phyloP scores from a whole-genome alignment of 2,888 invertebrate genomes.

The Tryphoninae sp. region DNA sequence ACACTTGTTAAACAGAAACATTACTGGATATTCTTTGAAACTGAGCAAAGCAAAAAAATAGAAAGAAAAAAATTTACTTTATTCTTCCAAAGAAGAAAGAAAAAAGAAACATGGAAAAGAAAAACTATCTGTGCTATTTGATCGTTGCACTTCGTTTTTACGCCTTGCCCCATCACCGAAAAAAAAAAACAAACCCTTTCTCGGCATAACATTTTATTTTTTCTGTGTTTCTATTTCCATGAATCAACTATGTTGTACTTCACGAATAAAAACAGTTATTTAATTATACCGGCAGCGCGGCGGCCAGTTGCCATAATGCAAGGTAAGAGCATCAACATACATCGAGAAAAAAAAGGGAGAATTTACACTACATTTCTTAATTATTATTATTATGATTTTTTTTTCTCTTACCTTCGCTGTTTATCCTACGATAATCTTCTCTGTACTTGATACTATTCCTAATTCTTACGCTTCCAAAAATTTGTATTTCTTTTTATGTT shows the following conservation, averaged over 20 bases:
- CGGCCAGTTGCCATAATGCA: slow-evolving; percentile 81
- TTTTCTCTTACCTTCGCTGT: slow-evolving; percentile 72
- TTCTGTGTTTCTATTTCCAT: slow-evolving; percentile 68
- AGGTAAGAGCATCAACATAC: slow-evolving; percentile 81
- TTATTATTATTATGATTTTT: slow-evolving; percentile 65
- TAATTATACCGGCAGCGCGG: slow-evolving; percentile 82
- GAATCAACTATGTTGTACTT: slow-evolving; percentile 77
- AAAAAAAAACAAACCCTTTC: slow-evolving; percentile 11
- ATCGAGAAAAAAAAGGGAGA: slow-evolving; percentile 76
- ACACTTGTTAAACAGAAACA: neutral
- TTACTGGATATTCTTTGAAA: neutral
- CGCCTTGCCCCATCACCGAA: slow-evolving; percentile 65
- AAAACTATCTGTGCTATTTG: slow-evolving; percentile 16
- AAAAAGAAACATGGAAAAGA: slow-evolving; percentile 2
- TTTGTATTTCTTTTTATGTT: slow-evolving; percentile 25
- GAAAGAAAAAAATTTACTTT: neutral
- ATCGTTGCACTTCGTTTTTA: slow-evolving; percentile 59
- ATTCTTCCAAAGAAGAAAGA: neutral
- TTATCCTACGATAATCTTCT: slow-evolving; percentile 59
- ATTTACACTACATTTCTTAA: slow-evolving; percentile 79
- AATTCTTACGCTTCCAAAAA: slow-evolving; percentile 58
- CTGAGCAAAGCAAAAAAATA: neutral
- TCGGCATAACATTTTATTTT: slow-evolving; percentile 66
- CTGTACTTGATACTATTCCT: slow-evolving; percentile 55
- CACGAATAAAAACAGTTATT: slow-evolving; percentile 81